Evolutionary conservation across 1,140 invertebrate genomes (phyloP), one percentile per base, ranked within the genome.

Genomic region (Anastrepha obliqua): DNA sequence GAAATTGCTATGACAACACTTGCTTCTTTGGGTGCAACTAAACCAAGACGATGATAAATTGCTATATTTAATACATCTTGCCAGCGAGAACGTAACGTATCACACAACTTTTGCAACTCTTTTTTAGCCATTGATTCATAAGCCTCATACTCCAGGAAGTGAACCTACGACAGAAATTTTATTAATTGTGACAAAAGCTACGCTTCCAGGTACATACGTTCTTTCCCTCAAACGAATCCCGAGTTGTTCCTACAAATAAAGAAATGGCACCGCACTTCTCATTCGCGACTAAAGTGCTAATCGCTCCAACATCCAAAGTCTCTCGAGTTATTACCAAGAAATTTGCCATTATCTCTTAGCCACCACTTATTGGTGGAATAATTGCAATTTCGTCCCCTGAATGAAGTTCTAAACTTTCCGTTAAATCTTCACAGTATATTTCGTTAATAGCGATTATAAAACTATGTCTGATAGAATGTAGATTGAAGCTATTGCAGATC

Each of bases 1-100:
- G 97, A 98, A 65, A 98, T 95, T 0, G 97, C 98, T 89, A 99
- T 98, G 9, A 98, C 95, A 20, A 99, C 96, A 91, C 98, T 99
- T 1, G 96, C 96, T 94, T 99, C 97, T 88, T 95, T 95, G 5
- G 98, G 95, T n/a, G 97, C 96, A n/a, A 99, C 98, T 88, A 94
- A 93, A 58, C 97, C 97, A 60, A 98, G 94, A 88, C 97, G 95
- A 93, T 98, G 97, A 93, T 96, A 95, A 85, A 98, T 96, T 62
- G 96, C 97, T 89, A 98, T 97, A 90, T 97, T 95, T 88, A 96
- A 94, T n/a, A 98, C 93, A 60, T 95, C 93, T 1, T 94, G 92
- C 97, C 97, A 98, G 91, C 96, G 95, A 20, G 91, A 90, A 67
- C 97, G 94, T 13, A 97, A 95, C 85, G 96, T 94, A 0, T 93